Conservation (phyloP, 2,797 vertebrate genomes). For the Prunella strophiata region DNA sequence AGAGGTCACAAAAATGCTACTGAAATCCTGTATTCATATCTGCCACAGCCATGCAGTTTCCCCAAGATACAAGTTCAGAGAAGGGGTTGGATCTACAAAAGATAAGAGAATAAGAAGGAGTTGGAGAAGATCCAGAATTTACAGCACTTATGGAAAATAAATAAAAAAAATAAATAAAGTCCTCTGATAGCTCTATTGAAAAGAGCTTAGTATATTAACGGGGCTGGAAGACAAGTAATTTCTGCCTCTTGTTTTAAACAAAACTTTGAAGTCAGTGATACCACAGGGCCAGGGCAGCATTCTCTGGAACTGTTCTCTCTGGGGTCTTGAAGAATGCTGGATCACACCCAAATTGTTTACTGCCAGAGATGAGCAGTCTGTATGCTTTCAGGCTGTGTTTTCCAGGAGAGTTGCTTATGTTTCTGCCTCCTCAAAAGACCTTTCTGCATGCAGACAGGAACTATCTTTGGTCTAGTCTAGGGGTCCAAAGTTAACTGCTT, state of each 20-base stretch:
- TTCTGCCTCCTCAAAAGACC: neutral
- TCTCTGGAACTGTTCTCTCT: neutral
- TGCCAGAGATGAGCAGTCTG: neutral
- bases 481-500: conserved; percentile 24
- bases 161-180: fast-evolving
- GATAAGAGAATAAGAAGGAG: neutral
- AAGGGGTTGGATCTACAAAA: fast-evolving
- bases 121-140: neutral
- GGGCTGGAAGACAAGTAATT: fast-evolving
- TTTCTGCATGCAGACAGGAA: neutral
- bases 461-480: conserved; percentile 40
- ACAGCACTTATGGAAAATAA: neutral
- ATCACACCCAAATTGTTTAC: neutral
- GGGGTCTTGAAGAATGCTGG: neutral
- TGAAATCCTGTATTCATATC: neutral
- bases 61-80: neutral
- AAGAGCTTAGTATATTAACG: neutral
- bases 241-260: neutral
- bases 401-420: neutral
- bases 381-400: neutral
- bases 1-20: neutral
- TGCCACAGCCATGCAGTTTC: neutral
- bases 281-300: fast-evolving
- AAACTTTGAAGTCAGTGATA: neutral
- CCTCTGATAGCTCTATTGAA: neutral